Evolutionary conservation across 1,140 invertebrate genomes (phyloP), one percentile per base, ranked within the genome.

Genomic region (Eriocheir sinensis): DNA sequence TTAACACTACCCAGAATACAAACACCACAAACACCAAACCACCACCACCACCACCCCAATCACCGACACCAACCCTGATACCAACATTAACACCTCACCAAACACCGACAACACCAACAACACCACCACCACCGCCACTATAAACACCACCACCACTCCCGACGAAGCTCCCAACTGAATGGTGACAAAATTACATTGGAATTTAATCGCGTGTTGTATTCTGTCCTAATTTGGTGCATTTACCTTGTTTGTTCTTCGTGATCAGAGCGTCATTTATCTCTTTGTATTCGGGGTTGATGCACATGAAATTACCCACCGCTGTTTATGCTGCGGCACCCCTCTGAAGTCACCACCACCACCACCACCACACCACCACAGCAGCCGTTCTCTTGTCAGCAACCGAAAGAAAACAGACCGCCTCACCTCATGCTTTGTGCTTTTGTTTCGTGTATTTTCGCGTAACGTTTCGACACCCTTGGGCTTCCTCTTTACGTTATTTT

Each of bases 291-390:
- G 27, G 21, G 60, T 72, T n/a, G 3, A n/a, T n/a, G 60, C 27
- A 72, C n/a, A 72, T 72, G n/a, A n/a, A 72, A 72, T 72, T 72
- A 72, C 60, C 60, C n/a, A 72, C 60, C 8, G n/a, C 60, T 72
- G 8, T 72, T 27, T 72, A 72, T 72, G 21, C 27, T n/a, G 48
- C 48, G 21, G 8, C 2, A 21, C 12, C 44, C 21, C 6, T n/a
- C 27, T n/a, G n/a, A n/a, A n/a, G n/a, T n/a, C 60, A 12, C 60
- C 60, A 12, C 60, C 8, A 72, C 60, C 21, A 72, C 60, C 60
- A n/a, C 60, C 60, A 72, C 60, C 60, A 72, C 60, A 72, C 60
- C 27, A 72, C 0, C 60, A n/a, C n/a, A n/a, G 60, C 60, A 72
- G 60, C 60, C 60, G 27, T 21, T n/a, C n/a, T n/a, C n/a, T n/a